Base-by-base conservation (phyloP, 2,113 vertebrate genomes). In the Otus sunia region DNA sequence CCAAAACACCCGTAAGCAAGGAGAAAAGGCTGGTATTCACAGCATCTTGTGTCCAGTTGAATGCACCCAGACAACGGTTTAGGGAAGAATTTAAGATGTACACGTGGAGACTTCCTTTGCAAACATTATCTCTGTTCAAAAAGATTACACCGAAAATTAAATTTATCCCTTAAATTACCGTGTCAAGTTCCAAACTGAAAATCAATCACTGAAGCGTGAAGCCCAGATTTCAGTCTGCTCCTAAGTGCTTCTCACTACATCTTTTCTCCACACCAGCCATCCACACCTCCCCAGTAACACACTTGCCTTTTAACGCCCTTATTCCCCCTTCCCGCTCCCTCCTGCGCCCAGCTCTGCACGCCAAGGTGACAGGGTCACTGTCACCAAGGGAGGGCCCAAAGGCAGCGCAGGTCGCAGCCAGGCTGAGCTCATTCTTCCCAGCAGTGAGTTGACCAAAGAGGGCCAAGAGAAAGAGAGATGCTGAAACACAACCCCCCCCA, bases 341-440 rank as follows among this genome's bases (percentile, higher is more conserved):
- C 15, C 43, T 5, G 53, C 1, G 5, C 12, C n/a, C 87, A 18
- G 41, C 59, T 36, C 47, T 47, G 84, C 3, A 25, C 1, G 0
- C 58, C 32, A 14, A 36, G 74, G 34, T 25, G 34, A 62, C 32
- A 10, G 27, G 0, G 8, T 9, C 34, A 12, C 22, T 13, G 4
- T 30, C 58, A 20, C 13, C 0, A 0, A 41, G 41, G 47, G 14
- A 62, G 15, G 32, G 26, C 49, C 55, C 77, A 59, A 27, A 25
- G 15, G 62, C 68, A 67, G 59, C 2, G 0, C 81, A 66, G 56
- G 34, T 10, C 10, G 6, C 50, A 56, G 22, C 50, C 47, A 23
- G 29, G 23, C 23, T 37, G 56, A 60, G 36, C 22, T 52, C 36
- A 20, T 11, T 49, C 55, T 66, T 18, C 78, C 47, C 36, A 63